phyloP scores from a whole-genome alignment of 2,797 vertebrate species.

The Sebastes steindachneri region DNA sequence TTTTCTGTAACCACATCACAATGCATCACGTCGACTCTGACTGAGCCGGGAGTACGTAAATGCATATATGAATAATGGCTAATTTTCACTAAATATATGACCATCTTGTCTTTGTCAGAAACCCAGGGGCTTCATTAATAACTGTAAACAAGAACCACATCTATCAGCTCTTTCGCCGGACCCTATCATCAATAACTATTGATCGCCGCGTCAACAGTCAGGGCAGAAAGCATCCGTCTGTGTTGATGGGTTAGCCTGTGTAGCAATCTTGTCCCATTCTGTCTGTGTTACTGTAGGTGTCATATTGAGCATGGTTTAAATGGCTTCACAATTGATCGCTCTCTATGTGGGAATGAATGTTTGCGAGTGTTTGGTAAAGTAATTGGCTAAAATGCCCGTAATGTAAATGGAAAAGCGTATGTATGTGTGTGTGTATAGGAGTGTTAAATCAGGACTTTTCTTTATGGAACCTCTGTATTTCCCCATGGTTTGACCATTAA shows the following conservation, averaged over 20 bases:
- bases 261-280: constrained; percentile 11
- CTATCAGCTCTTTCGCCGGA: constrained; percentile 15
- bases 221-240: constrained; percentile 29
- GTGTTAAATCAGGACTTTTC: constrained; percentile 23
- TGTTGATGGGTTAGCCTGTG: constrained; percentile 12
- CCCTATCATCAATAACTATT: constrained; percentile 57
- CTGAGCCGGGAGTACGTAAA: constrained; percentile 12
- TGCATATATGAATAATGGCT: constrained; percentile 30
- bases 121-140: constrained; percentile 46
- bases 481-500: constrained; percentile 6
- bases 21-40: neutral
- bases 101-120: constrained; percentile 29
- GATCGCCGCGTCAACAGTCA: constrained; percentile 41
- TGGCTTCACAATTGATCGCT: constrained; percentile 1
- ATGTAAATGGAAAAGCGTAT: neutral
- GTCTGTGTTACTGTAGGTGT: constrained; percentile 21
- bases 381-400: neutral
- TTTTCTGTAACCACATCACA: neutral
- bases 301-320: constrained; percentile 25
- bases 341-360: neutral
- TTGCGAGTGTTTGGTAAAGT: neutral
- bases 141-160: constrained; percentile 54
- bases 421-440: neutral
- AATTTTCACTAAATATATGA: constrained; percentile 18
- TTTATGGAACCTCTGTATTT: constrained; percentile 6